A percentile compares a stretch with the other conserved stretches of the same genome.
Evolutionary conservation across 2,888 invertebrate species (phyloP).

Genomic region (Herminia tarsipennalis): DNA sequence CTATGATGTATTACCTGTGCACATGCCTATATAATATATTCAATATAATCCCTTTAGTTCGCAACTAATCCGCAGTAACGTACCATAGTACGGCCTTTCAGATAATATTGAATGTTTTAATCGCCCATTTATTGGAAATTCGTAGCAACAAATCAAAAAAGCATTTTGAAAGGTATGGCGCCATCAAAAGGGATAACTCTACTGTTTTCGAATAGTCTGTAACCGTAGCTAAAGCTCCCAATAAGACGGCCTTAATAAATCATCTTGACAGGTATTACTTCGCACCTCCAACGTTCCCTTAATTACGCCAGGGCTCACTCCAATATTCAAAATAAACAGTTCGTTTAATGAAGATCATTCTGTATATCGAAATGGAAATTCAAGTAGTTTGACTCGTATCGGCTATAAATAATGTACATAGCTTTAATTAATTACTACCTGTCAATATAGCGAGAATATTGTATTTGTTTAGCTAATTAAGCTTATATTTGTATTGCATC

Average conservation of each 20-base stretch:
- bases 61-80: background rate
- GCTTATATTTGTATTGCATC: too few species aligned
- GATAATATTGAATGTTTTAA: too few species aligned
- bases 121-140: too few species aligned
- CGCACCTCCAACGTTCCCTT: conserved; percentile 63
- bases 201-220: conserved; percentile 30
- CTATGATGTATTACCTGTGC: background rate
- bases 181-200: conserved; percentile 17
- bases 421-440: too few species aligned
- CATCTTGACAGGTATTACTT: conserved; percentile 81
- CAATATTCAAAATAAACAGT: conserved; percentile 57
- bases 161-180: conserved; percentile 1
- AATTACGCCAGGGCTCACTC: conserved; percentile 60
- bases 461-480: too few species aligned
- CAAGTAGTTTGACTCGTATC: background rate
- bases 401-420: too few species aligned
- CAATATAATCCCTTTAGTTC: background rate
- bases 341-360: conserved; percentile 37
- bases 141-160: background rate
- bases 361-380: background rate
- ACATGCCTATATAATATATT: too few species aligned
- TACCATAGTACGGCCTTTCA: too few species aligned
- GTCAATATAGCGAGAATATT: too few species aligned
- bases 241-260: conserved; percentile 74
- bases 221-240: conserved; percentile 51